Evolutionary conservation across 2,888 invertebrate genomes (phyloP), one percentile per base, ranked within the genome.

Genomic region (Nymphalis polychloros): DNA sequence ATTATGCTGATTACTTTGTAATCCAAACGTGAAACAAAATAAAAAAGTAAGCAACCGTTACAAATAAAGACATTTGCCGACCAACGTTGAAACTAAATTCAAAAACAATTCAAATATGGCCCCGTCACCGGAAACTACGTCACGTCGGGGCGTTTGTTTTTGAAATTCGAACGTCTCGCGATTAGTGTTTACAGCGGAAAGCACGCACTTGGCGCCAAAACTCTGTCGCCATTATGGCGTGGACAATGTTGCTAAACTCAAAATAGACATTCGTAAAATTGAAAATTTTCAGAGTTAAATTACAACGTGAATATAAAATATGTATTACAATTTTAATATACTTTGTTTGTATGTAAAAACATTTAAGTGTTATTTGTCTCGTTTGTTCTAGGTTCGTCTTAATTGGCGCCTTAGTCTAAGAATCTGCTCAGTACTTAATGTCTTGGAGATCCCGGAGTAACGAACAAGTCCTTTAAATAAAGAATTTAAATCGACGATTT

Each of bases 81-180:
- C 55, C 46, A 71, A 65, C 61, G 63, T 65, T 73, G 65, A 68
- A 59, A 50, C 57, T 31, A 74, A 73, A 78, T 74, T 71, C 75
- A 76, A 78, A 79, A 77, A 77, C 76, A 75, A 74, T 75, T 76
- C 76, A 68, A 78, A 82, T 85, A 84, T 80, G 80, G 81, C 82
- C 82, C 82, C 84, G 89, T 87, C 89, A 88, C 88, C 90, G 91
- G 91, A 91, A 89, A 87, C 85, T 83, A 82, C 89, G 89, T 89
- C 89, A 90, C 86, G 89, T 86, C 89, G 87, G 86, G 81, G 77
- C 79, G 77, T 80, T 81, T 91, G 91, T 91, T 91, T 89, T 90
- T 89, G 91, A 89, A 91, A 90, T 88, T 81, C 81, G 89, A 91
- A 89, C 91, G 86, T 84, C 84, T 81, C 79, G 80, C 83, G 78